Evolutionary conservation across 2,888 invertebrate genomes (phyloP), one percentile per base, ranked within the genome.

Genomic region (Chloroclysta siterata): DNA sequence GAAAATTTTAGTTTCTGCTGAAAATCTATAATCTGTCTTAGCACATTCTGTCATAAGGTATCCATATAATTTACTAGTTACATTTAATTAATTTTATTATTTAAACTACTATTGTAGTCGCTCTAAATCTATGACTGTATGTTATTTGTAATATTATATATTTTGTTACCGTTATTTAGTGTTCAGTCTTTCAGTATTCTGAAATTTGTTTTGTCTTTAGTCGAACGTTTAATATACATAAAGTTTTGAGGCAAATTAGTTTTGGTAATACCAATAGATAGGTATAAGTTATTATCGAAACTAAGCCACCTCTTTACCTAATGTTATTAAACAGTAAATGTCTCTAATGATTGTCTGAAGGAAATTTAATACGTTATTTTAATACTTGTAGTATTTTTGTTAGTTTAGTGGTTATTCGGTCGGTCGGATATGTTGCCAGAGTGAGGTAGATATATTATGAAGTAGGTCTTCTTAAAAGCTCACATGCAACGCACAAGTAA

Each of bases 141-240:
- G 33, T 55, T 66, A 51, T 50, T 47, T 50, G 22, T 57, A 53
- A 8, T 56, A 53, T 17, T 53, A 14, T 59, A 47, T 53, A 29
- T 62, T 65, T 56, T 63, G 67, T 70, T 70, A 67, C 66, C 66
- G 65, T 66, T 62, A 14, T 42, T 5, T 14, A 53, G 29, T 54
- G 22, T 53, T 15, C 6, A 52, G 54, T 48, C 6, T 51, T 53
- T 51, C 59, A 64, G 69, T 69, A 69, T 65, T 65, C 60, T 60
- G 47, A 48, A 48, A 39, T 54, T 44, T 55, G 5, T 47, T 52
- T 55, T 39, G 28, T 41, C 13, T 8, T 29, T 29, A 50, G 41
- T 41, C 41, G 5, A 39, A 39, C 33, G 6, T 33, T 39, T 11
- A 39, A 11, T 39, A 6, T 33, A 8, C 33, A 8, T 3, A 5